Evolutionary conservation across 2,113 vertebrate genomes (phyloP).

Genomic region (Procapra przewalskii): DNA sequence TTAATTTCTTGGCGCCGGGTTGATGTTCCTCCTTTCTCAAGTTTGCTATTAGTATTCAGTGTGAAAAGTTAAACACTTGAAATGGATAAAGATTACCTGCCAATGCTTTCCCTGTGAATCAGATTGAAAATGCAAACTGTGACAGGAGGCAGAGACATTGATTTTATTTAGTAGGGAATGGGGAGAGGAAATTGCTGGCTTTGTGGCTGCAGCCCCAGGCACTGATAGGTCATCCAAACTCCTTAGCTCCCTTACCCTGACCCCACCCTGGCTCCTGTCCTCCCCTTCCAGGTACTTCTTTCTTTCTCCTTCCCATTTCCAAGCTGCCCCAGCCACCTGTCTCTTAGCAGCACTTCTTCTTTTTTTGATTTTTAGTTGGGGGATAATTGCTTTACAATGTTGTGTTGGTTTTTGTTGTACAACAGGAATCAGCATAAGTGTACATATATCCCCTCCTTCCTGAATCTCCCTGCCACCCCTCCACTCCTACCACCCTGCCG

Average conservation of each 20-base stretch:
- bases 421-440: not conserved
- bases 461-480: not conserved
- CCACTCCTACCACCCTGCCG: not conserved
- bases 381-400: not conserved
- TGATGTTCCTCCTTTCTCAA: conserved; percentile 42
- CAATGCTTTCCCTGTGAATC: conserved; percentile 65
- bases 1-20: conserved; percentile 41
- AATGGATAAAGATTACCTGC: conserved; percentile 68
- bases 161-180: conserved; percentile 59
- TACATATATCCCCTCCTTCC: not conserved
- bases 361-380: not conserved
- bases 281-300: not conserved
- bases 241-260: not conserved
- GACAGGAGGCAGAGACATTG: conserved; percentile 51
- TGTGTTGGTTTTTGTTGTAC: not conserved
- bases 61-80: conserved; percentile 65
- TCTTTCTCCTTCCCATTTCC: not conserved
- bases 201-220: not conserved
- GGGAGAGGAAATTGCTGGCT: not conserved
- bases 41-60: conserved; percentile 53
- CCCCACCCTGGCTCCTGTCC: rapidly evolving
- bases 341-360: not conserved
- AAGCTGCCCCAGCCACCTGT: not conserved
- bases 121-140: conserved; percentile 63
- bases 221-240: not conserved